A percentile compares a stretch with the other conserved stretches of the same genome.
These are phyloP conservation scores for Zosterops hypoxanthus DNA, from an alignment of 2,113 vertebrate species.

Conservation along the genomic window DNA sequence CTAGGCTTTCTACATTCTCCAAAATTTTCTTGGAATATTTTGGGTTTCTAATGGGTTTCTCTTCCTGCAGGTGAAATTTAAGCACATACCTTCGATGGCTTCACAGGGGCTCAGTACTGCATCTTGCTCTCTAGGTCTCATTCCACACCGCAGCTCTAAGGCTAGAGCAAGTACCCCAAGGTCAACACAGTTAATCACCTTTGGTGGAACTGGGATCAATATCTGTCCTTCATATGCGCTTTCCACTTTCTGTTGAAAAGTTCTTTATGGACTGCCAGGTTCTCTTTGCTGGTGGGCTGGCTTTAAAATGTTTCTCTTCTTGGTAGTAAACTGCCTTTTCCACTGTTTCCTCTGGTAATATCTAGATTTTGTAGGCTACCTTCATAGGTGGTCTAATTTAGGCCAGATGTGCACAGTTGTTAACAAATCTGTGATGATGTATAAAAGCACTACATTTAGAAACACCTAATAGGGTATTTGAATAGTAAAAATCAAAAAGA, in stretches of 20 bases:
- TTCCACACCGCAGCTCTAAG: not conserved
- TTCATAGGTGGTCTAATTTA: conserved; percentile 73
- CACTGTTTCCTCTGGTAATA: conserved; percentile 25
- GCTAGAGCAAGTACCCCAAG: not conserved
- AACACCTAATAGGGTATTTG: conserved; percentile 12
- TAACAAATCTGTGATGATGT: conserved; percentile 27
- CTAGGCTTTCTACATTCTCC: not conserved
- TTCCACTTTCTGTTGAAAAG: not conserved
- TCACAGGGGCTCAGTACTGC: not conserved
- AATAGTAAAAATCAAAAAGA: not conserved
- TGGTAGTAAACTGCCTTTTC: conserved; percentile 44
- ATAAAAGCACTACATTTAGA: conserved; percentile 53
- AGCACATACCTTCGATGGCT: not conserved
- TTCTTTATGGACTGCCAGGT: conserved; percentile 17
- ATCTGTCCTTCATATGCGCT: not conserved
- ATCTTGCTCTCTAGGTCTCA: not conserved
- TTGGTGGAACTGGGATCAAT: not conserved
- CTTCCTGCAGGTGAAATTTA: not conserved
- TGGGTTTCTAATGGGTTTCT: not conserved
- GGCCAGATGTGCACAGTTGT: conserved; percentile 54
- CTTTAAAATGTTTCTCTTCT: conserved; percentile 37
- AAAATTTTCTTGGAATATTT: not conserved
- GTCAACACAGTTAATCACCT: not conserved
- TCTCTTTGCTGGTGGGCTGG: conserved; percentile 40
- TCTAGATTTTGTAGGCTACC: conserved; percentile 39